Conservation (phyloP, 2,888 invertebrate genomes). For the Morpho achilles region DNA sequence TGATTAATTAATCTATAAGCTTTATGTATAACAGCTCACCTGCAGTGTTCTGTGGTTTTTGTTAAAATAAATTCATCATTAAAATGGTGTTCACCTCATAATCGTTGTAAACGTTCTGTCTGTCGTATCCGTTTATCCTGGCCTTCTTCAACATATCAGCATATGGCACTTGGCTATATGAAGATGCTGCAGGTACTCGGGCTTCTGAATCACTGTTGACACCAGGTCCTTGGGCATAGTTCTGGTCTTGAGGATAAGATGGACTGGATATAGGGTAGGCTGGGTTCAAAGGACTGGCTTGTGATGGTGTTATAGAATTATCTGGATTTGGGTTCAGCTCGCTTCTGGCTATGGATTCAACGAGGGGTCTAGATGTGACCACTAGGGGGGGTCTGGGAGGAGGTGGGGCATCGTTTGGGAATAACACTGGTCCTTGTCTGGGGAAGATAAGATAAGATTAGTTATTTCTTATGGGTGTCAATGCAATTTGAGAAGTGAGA, state of each 20-base stretch:
- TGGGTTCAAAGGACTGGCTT: conserved; percentile 38
- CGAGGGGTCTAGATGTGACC: conserved; percentile 62
- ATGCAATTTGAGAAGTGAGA: too few species aligned
- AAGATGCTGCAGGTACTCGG: conserved; percentile 17
- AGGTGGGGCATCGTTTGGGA: conserved; percentile 61
- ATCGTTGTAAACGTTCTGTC: conserved; percentile 40
- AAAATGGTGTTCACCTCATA: conserved; percentile 45
- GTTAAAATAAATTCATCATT: too few species aligned
- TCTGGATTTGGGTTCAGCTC: conserved; percentile 44
- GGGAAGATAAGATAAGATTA: conserved; percentile 9
- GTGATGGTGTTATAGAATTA: conserved; percentile 42
- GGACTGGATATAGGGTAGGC: conserved; percentile 3
- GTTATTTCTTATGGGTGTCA: too few species aligned
- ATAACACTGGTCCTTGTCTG: conserved; percentile 70
- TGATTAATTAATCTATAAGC: too few species aligned
- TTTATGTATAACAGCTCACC: too few species aligned
- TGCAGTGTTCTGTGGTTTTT: too few species aligned
- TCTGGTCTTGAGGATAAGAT: background rate
- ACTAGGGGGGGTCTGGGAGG: conserved; percentile 58
- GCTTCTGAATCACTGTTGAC: conserved; percentile 25
- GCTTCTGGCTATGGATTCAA: conserved; percentile 60
- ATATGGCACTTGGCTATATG: conserved; percentile 33
- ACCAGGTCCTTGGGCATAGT: conserved; percentile 8
- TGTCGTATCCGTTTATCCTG: conserved; percentile 13
- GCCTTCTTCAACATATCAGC: conserved; percentile 32